A percentile compares a stretch with the other conserved stretches of the same genome.
These are phyloP conservation scores for Apis cerana DNA, from an alignment of 1,140 invertebrate species.

Conservation along the genomic window DNA sequence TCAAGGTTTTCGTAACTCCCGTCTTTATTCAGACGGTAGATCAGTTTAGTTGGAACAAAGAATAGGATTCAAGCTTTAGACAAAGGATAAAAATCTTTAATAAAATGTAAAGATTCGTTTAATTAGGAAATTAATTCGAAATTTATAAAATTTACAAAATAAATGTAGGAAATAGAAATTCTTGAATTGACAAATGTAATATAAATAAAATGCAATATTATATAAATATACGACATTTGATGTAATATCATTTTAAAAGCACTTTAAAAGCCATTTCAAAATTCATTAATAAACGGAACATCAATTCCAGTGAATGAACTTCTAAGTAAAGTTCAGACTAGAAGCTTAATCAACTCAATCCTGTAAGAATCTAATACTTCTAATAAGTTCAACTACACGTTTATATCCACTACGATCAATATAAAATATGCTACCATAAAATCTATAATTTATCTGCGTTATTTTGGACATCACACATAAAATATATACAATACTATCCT, in stretches of 20 bases:
- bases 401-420: background rate
- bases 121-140: background rate
- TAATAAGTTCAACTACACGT: background rate
- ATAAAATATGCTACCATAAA: background rate
- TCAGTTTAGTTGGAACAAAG: background rate
- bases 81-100: background rate
- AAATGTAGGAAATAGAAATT: too few relatives aligned
- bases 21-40: background rate
- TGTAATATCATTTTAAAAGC: too few relatives aligned
- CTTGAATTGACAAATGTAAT: too few relatives aligned
- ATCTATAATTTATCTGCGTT: background rate
- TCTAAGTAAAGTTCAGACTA: background rate
- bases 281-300: too few relatives aligned
- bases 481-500: background rate
- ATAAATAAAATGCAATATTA: too few relatives aligned
- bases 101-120: background rate
- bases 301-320: background rate
- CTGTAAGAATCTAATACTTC: background rate
- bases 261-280: background rate
- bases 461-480: background rate
- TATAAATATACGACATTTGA: too few relatives aligned
- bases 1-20: background rate
- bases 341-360: slow-evolving; percentile 5
- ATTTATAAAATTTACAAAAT: background rate
- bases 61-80: background rate